Conservation (phyloP, 2,888 invertebrate species). For the Onchidella celtica region DNA sequence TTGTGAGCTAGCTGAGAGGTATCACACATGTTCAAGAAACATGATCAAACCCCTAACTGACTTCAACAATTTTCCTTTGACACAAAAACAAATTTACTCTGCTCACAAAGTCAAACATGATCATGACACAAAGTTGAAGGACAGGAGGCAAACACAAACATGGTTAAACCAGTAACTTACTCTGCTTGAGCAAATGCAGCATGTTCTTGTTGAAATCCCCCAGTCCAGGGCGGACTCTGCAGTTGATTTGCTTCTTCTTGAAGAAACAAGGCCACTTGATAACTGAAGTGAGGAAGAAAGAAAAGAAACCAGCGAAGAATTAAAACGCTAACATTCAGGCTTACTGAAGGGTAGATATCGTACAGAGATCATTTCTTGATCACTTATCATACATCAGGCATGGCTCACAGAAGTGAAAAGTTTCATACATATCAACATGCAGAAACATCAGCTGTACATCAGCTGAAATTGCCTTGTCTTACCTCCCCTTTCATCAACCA, state of each 20-base stretch:
- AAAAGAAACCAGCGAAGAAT: neutral
- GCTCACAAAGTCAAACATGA: neutral
- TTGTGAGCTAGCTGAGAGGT: no score
- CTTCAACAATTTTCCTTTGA: neutral
- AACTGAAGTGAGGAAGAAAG: constrained; percentile 73
- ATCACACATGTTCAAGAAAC: neutral
- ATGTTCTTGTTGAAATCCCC: constrained; percentile 27
- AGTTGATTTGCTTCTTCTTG: constrained; percentile 79
- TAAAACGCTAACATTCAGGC: neutral
- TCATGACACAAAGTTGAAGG: neutral
- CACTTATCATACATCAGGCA: no score
- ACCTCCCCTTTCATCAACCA: no score
- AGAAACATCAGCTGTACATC: no score
- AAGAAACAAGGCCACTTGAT: constrained; percentile 81
- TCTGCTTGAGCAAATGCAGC: constrained; percentile 27
- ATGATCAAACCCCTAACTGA: neutral
- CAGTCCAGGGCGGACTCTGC: constrained; percentile 31
- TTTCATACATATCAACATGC: no score
- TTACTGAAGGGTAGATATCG: no score
- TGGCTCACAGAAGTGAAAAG: no score
- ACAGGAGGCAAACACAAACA: no score
- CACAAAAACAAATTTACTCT: neutral
- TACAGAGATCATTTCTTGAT: no score
- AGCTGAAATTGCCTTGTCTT: no score
- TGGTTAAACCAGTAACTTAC: constrained; percentile 27